These are phyloP conservation scores for Bicyclus anynana DNA, from an alignment of 1,140 invertebrate genomes.

Conservation along the genomic window DNA sequence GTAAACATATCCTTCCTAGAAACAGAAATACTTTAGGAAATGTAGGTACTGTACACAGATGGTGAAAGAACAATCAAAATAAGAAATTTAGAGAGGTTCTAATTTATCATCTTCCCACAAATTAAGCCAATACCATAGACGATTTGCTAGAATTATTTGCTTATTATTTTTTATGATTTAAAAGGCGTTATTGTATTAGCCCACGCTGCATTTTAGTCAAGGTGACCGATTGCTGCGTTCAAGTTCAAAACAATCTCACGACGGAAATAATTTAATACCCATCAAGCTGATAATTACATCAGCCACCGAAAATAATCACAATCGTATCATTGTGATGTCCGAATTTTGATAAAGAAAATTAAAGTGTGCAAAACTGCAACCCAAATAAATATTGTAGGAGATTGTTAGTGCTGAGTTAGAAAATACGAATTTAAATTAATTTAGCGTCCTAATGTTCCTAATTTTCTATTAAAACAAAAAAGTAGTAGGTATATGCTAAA, in stretches of 20 bases:
- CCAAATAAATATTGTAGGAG: too few relatives aligned
- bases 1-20: too few relatives aligned
- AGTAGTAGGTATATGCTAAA: too few relatives aligned
- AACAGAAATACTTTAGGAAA: too few relatives aligned
- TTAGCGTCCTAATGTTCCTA: too few relatives aligned
- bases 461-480: too few relatives aligned
- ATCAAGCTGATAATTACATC: conserved; percentile 15
- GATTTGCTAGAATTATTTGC: background rate
- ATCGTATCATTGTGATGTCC: background rate
- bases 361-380: background rate
- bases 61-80: background rate
- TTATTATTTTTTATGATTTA: conserved; percentile 12
- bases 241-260: conserved; percentile 41
- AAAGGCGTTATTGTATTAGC: conserved; percentile 19
- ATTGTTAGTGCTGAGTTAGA: too few relatives aligned
- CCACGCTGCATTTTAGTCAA: conserved; percentile 19
- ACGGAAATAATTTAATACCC: conserved; percentile 29
- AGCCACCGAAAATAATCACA: conserved; percentile 12
- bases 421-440: too few relatives aligned
- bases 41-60: too few relatives aligned
- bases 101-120: background rate
- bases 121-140: background rate
- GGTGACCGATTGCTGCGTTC: conserved; percentile 33
- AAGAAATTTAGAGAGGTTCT: background rate
- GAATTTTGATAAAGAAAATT: background rate